A percentile compares a stretch with the other conserved stretches of the same genome.
phyloP scores from a whole-genome alignment of 2,888 invertebrate genomes.

The Dicycla oo region DNA sequence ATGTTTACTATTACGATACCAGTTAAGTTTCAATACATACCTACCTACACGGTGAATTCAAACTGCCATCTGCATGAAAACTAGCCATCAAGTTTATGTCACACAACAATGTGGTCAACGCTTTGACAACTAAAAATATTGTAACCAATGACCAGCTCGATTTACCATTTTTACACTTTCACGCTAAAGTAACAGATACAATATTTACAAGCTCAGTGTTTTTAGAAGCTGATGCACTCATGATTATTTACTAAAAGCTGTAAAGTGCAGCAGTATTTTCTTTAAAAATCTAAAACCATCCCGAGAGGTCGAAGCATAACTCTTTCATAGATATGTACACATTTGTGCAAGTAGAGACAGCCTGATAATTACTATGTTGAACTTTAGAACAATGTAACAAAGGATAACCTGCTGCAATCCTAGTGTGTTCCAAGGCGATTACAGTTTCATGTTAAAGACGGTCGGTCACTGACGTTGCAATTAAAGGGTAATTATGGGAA shows the following conservation, averaged over 20 bases:
- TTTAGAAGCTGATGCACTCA: neutral
- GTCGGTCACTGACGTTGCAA: conserved; percentile 24
- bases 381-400: conserved; percentile 5
- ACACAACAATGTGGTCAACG: neutral
- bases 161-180: neutral
- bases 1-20: neutral
- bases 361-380: neutral
- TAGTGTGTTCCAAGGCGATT: neutral
- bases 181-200: neutral
- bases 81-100: neutral
- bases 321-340: too few relatives aligned
- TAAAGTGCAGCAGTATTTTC: neutral
- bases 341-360: neutral
- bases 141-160: neutral
- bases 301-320: neutral
- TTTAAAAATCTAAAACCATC: neutral
- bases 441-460: conserved; percentile 22
- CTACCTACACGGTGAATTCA: neutral
- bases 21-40: neutral
- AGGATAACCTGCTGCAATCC: conserved; percentile 14
- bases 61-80: neutral
- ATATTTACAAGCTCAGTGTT: conserved; percentile 4
- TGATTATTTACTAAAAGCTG: neutral
- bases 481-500: conserved; percentile 17
- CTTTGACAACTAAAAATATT: neutral